Base-by-base conservation (phyloP, 2,888 invertebrate species). In the Eilema depressum region DNA sequence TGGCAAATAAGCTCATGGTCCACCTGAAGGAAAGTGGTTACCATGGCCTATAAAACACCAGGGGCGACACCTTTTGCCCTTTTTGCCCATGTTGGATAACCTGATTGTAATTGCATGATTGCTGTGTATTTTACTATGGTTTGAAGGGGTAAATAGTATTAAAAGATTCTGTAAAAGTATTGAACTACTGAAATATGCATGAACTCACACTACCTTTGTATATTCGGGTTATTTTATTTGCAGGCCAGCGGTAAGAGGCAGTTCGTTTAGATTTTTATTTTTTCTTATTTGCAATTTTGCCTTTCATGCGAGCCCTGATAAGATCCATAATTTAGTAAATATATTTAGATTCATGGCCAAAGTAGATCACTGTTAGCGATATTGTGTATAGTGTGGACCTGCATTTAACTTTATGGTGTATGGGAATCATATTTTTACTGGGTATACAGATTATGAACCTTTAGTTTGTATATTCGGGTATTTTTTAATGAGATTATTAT, bases 141-240 rank as follows among this genome's bases (percentile, higher is more conserved):
- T 37, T 17, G 37, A 41, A 63, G 4, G 23, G 25, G 10, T 41
- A 3, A 25, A 41, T 20, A 25, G 25, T 41, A 41, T 37, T 1
- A 28, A 17, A 28, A 5, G 25, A 66, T 66, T 57, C 20, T 57
- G 20, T 25, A 25, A 62, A 69, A 69, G 63, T 69, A 64, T 63
- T 41, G 20, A 62, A 59, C 41, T 47, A 69, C 64, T 69, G 25
- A 69, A 66, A 64, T 69, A 69, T 69, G 63, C 26, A 69, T 64
- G 63, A 59, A 64, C 41, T 41, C 59, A 20, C 41, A 64, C n/a
- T n/a, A n/a, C 63, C 59, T 69, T 60, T 41, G 41, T 69, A 69
- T 69, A 47, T 63, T 63, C 41, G 17, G 26, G 61, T 67, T 68
- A 68, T 57, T 41, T 67, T 68, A 68, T 68, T 28, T 20, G n/a